phyloP scores from a whole-genome alignment of 2,797 vertebrate species.

The Xiphorhynchus erythropygius region DNA sequence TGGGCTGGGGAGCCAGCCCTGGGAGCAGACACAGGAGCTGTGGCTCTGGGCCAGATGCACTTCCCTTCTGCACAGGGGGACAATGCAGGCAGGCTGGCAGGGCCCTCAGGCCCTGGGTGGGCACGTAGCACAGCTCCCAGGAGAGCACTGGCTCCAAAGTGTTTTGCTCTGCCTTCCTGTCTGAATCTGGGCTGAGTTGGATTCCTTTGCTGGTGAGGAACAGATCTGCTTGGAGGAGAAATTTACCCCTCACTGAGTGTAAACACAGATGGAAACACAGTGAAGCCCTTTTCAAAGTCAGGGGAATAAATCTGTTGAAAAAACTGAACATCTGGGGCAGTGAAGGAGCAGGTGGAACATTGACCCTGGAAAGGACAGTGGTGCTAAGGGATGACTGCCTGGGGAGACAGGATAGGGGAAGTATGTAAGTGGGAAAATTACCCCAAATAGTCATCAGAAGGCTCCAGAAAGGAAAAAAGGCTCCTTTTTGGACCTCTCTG shows the following conservation, averaged over 20 bases:
- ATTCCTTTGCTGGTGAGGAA: conserved; percentile 7
- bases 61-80: conserved; percentile 6
- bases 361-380: not conserved
- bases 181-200: not conserved
- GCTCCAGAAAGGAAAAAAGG: not conserved
- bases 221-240: conserved; percentile 20
- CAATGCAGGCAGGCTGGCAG: not conserved
- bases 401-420: not conserved
- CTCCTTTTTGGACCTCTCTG: not conserved
- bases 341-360: not conserved
- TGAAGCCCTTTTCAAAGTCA: conserved; percentile 42
- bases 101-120: not conserved
- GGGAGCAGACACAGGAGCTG: not conserved
- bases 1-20: not conserved
- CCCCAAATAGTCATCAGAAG: not conserved
- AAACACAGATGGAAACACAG: conserved; percentile 48
- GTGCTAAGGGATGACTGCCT: not conserved
- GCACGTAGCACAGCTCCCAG: conserved; percentile 1
- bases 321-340: not conserved
- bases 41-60: not conserved
- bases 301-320: conserved; percentile 22
- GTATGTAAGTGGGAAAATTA: not conserved
- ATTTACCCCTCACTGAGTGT: not conserved
- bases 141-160: not conserved
- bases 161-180: conserved; percentile 24